Evolutionary conservation across 2,888 invertebrate genomes (phyloP).

Genomic region (Ectemnius continuus): DNA sequence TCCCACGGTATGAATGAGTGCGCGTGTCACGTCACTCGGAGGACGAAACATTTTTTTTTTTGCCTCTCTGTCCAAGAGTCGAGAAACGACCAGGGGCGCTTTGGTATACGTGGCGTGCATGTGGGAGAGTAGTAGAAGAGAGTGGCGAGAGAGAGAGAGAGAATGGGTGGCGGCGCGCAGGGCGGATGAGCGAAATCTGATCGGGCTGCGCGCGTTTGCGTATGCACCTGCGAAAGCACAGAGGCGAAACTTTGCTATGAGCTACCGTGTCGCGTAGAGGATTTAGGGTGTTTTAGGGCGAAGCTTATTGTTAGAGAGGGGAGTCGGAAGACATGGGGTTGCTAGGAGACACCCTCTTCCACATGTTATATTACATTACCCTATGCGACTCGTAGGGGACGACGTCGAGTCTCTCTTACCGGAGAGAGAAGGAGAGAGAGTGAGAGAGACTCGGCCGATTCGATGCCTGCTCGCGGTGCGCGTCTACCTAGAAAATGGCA

Average conservation of each 20-base stretch:
- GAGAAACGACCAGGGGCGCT: too few species aligned
- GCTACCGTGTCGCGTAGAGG: slow-evolving; percentile 46
- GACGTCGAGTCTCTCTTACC: slow-evolving; percentile 65
- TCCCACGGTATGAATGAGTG: too few species aligned
- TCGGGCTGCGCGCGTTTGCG: not conserved
- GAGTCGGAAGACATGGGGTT: slow-evolving; percentile 71
- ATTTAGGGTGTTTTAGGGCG: slow-evolving; percentile 62
- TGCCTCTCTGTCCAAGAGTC: too few species aligned
- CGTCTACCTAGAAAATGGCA: slow-evolving; percentile 53
- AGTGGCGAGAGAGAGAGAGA: too few species aligned
- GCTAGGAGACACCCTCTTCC: slow-evolving; percentile 76
- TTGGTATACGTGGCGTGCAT: too few species aligned
- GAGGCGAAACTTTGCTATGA: slow-evolving; percentile 35
- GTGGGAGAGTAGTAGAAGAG: too few species aligned
- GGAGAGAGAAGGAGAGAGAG: slow-evolving; percentile 36
- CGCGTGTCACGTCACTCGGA: too few species aligned
- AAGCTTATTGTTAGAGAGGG: slow-evolving; percentile 51
- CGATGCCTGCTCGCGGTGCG: slow-evolving; percentile 37
- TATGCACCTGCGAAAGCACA: slow-evolving; percentile 52
- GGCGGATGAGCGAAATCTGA: too few species aligned
- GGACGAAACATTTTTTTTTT: too few species aligned
- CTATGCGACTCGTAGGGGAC: slow-evolving; percentile 62
- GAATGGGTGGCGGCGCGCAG: too few species aligned
- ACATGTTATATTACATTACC: slow-evolving; percentile 76
- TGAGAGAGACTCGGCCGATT: slow-evolving; percentile 32